phyloP scores from a whole-genome alignment of 2,113 vertebrate species.

The Monopterus albus region DNA sequence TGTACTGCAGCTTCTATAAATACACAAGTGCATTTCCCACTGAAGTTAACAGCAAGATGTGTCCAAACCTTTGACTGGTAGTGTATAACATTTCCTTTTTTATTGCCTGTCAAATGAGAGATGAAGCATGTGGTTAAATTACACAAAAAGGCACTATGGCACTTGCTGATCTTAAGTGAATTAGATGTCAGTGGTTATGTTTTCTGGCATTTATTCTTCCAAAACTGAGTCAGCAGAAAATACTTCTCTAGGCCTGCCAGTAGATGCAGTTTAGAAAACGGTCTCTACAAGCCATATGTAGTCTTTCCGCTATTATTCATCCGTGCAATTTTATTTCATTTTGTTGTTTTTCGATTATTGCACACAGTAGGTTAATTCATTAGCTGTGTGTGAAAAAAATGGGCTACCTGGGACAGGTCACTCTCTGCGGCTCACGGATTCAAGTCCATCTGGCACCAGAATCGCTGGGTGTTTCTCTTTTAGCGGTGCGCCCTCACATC shows the following conservation, averaged over 20 bases:
- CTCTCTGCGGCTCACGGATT: constrained; percentile 56
- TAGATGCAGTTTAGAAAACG: too few species aligned
- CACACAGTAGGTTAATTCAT: constrained; percentile 16
- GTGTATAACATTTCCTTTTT: neutral
- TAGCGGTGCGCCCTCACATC: constrained; percentile 10
- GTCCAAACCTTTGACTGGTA: too few species aligned
- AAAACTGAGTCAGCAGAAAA: neutral
- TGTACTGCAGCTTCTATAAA: neutral
- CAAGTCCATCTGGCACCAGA: constrained; percentile 70
- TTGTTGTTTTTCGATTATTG: constrained; percentile 36
- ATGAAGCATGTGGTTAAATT: neutral
- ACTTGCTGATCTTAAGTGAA: neutral
- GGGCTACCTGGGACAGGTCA: constrained; percentile 31
- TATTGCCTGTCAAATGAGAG: neutral
- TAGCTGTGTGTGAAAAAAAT: constrained; percentile 56
- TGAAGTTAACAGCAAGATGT: too few species aligned
- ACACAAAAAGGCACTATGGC: neutral
- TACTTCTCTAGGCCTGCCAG: neutral
- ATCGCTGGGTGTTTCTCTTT: constrained; percentile 26
- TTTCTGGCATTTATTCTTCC: neutral
- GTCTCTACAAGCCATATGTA: neutral
- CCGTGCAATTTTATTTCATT: neutral
- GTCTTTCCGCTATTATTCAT: neutral
- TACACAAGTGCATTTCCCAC: too few species aligned
- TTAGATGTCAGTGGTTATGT: neutral